Evolutionary conservation across 2,113 vertebrate genomes (phyloP), one percentile per base, ranked within the genome.

Genomic region (Phyllostomus discolor): DNA sequence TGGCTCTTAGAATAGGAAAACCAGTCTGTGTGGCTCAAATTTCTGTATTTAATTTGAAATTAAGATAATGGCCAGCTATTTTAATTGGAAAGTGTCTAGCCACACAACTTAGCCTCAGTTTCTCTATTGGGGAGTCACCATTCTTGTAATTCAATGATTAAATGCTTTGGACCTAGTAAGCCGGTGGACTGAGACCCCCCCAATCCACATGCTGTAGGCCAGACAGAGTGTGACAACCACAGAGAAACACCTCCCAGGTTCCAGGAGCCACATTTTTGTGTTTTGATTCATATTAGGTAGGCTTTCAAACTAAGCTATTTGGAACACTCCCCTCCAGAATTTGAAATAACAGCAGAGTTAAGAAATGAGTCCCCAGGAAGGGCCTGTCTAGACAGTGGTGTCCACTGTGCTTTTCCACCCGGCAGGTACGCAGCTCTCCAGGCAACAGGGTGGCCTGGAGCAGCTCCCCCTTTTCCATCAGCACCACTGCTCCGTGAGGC

Each of bases 41-140:
- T 81, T 83, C 67, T 81, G 3, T 54, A 82, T 90, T 90, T 91
- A 17, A 75, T n/a, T 88, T 81, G 38, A 96, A 80, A 87, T 83
- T 80, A 92, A 82, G 17, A 38, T 57, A 62, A 57, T 85, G 41
- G 15, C 48, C 33, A 52, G 12, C 22, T 64, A 19, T 72, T 26
- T 78, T 52, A 31, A 62, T 10, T 52, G 59, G 69, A 94, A 94
- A 62, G 24, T 31, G 48, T 33, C 7, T 46, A 24, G 14, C 43
- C 48, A 54, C 48, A 64, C 4, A 15, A 38, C 43, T 76, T 38
- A 46, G 43, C 33, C 48, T 87, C 50, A 62, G 7, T 46, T 90
- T 97, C 66, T 92, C 26, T 82, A 28, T 19, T 54, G 12, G 22
- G 69, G 24, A 69, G 4, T 95, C 33, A 22, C 31, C 26, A 7